Percentiles rank a stretch among this genome's conserved stretches.
Evolutionary conservation across 92 coral and sea anemone genomes (phyloP).

Genomic region (Parazoanthus swiftii): DNA sequence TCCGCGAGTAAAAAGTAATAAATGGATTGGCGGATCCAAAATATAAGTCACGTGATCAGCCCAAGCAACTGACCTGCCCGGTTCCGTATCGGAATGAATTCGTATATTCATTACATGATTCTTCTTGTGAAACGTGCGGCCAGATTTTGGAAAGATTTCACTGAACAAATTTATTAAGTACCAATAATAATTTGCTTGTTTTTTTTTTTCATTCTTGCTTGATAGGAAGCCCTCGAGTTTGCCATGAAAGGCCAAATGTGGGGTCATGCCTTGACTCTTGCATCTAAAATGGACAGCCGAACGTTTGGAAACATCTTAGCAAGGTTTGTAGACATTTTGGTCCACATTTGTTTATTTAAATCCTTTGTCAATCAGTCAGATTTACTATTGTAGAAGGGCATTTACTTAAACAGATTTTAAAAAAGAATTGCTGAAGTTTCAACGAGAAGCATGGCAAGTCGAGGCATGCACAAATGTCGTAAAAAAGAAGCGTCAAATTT

Average conservation of each 20-base stretch:
- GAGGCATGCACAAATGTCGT: background rate
- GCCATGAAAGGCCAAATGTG: slow-evolving; percentile 35
- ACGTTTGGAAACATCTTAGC: slow-evolving; percentile 34
- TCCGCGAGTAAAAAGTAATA: no score
- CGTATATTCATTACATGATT: no score
- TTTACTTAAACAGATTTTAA: no score
- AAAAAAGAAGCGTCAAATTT: background rate
- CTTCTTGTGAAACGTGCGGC: no score
- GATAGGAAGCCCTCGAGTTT: slow-evolving; percentile 37
- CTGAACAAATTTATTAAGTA: no score
- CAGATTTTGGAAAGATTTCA: no score
- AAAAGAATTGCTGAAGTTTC: no score
- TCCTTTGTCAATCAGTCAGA: background rate
- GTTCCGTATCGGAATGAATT: no score
- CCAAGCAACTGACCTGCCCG: no score
- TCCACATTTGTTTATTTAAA: no score
- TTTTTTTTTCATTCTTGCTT: background rate
- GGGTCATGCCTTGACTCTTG: slow-evolving; percentile 36
- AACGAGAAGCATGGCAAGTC: background rate
- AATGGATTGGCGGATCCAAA: no score
- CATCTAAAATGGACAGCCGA: slow-evolving; percentile 36
- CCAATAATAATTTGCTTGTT: background rate
- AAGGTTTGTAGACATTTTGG: slow-evolving; percentile 20
- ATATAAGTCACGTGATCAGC: no score
- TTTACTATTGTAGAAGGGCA: background rate